phyloP scores from a whole-genome alignment of 1,140 invertebrate genomes.

The Bombus huntii region DNA sequence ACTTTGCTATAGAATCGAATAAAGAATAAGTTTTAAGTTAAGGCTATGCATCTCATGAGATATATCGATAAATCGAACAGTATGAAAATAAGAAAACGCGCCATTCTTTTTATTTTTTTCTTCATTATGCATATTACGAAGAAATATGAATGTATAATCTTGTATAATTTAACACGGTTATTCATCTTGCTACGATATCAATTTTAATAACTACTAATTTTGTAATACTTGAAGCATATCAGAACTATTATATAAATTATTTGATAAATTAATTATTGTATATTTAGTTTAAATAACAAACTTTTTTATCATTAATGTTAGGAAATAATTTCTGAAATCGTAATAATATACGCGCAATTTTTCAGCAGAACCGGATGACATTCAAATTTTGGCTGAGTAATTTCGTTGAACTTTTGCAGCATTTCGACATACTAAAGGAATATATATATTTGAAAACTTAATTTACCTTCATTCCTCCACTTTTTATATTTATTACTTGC shows the following conservation, averaged over 20 bases:
- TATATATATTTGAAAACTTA: slow-evolving; percentile 11
- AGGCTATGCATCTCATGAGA: not conserved
- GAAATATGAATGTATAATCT: not conserved
- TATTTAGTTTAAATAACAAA: not conserved
- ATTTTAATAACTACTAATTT: not conserved
- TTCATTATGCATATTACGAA: not conserved
- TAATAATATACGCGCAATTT: not conserved
- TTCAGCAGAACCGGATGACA: not conserved
- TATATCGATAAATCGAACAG: slow-evolving; percentile 22
- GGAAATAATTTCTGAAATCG: not conserved
- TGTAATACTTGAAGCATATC: not conserved
- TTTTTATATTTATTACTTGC: not conserved
- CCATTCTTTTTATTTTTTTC: not conserved
- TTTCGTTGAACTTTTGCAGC: slow-evolving; percentile 22
- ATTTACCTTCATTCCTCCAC: not conserved
- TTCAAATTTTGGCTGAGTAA: not conserved
- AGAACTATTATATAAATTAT: too few species aligned
- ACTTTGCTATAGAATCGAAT: not conserved
- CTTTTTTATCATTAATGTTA: not conserved
- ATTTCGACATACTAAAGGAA: slow-evolving; percentile 4
- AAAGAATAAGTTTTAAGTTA: not conserved
- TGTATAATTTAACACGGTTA: not conserved
- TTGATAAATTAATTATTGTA: not conserved
- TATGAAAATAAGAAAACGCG: too few species aligned
- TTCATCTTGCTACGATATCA: not conserved